A percentile compares a stretch with the other conserved stretches of the same genome.
Evolutionary conservation across 2,797 vertebrate genomes (phyloP).

Genomic region (Australoheros facetus): DNA sequence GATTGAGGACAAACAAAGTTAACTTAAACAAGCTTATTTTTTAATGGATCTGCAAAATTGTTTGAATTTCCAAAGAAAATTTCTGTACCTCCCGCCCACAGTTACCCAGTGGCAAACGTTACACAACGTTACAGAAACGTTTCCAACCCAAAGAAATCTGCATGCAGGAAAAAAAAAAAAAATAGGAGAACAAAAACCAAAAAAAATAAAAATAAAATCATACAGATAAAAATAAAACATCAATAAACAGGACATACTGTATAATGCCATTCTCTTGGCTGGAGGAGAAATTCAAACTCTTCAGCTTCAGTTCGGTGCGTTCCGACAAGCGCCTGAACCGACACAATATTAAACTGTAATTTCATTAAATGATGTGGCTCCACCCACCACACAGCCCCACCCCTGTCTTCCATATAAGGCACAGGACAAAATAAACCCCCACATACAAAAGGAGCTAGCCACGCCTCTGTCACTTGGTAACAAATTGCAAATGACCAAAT

Average conservation of each 20-base stretch:
- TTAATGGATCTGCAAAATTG: conserved; percentile 89
- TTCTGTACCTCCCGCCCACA: conserved; percentile 76
- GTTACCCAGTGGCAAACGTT: conserved; percentile 79
- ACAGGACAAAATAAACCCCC: conserved; percentile 96
- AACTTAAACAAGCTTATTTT: conserved; percentile 87
- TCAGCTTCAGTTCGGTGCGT: conserved; percentile 63
- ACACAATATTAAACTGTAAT: conserved; percentile 76
- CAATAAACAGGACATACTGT: conserved; percentile 72
- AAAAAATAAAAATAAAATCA: conserved; percentile 56
- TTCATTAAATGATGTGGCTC: conserved; percentile 75
- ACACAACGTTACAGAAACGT: conserved; percentile 79
- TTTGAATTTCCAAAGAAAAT: conserved; percentile 86
- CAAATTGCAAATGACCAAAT: conserved; percentile 84
- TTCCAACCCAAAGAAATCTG: conserved; percentile 82
- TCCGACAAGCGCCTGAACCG: conserved; percentile 42
- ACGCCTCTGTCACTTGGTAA: conserved; percentile 84
- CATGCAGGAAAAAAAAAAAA: conserved; percentile 72
- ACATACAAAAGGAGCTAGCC: conserved; percentile 83
- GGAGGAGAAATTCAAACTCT: conserved; percentile 81
- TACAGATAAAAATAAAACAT: conserved; percentile 77
- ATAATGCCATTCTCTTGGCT: conserved; percentile 80
- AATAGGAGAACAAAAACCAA: background rate
- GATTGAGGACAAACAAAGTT: conserved; percentile 72
- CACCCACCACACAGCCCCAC: conserved; percentile 76
- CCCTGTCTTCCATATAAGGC: conserved; percentile 95